Base-by-base conservation (phyloP, 2,797 vertebrate genomes). In the Crax fasciolata region DNA sequence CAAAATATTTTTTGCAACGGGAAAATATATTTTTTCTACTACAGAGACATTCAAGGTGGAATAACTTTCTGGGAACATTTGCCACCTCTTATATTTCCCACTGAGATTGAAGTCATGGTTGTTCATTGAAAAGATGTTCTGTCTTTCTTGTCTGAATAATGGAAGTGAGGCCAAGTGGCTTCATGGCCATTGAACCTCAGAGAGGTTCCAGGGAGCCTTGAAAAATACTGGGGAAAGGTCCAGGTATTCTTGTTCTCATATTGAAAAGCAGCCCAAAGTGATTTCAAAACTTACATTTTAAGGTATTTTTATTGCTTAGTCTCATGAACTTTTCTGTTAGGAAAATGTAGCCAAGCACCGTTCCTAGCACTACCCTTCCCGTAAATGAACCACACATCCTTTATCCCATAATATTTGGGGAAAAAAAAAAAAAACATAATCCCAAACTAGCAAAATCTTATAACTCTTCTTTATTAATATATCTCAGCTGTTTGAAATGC, bases 21-120 rank as follows among this genome's bases (percentile, higher is more conserved):
- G 11, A 84, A 70, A 94, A 89, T 46, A 48, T 13, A 32, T 84
- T 89, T 82, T 76, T 49, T 44, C 28, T 48, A 23, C 75, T 67
- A 48, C 23, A 88, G 58, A 62, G 62, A 59, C 0, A 1, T 0
- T 44, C 76, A 65, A 75, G 57, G 28, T 88, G 58, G 51, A 89
- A 81, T 23, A 51, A 28, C 46, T 85, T 62, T 90, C 87, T 93
- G 35, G 86, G 91, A 90, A 76, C 52, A 73, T 30, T 59, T 93
- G 67, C 41, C 80, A 93, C 41, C 8, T 84, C 59, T 70, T 49
- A 20, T 54, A 73, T 88, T 79, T 59, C 65, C 88, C 71, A 76
- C 41, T 41, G 66, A 73, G 35, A 46, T 43, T 62, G 11, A 84
- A 86, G 71, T 28, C 4, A 0, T 18, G 35, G 12, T 4, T 72